Evolutionary conservation across 1,140 invertebrate genomes (phyloP), one percentile per base, ranked within the genome.

Genomic region (Bicyclus anynana): DNA sequence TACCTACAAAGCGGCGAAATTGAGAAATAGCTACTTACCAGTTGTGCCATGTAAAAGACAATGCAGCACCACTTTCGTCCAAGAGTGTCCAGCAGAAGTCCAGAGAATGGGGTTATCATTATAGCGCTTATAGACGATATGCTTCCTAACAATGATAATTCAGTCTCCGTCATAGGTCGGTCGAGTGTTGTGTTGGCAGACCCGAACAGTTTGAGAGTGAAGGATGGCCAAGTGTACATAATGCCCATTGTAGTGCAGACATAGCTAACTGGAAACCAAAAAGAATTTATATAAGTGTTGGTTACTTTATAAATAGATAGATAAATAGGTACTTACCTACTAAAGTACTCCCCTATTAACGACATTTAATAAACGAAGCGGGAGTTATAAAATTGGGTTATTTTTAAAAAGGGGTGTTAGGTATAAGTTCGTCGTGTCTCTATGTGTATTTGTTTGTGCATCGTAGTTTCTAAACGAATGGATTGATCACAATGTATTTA

Each of bases 181-280:
- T 74, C 23, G 0, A 87, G 62, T 0, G 79, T 75, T 0, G 81
- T 84, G 50, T 76, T 73, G 0, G 44, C 13, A 0, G 81, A 82
- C n/a, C 52, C 59, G 53, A 87, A 87, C 16, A 80, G 56, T 1
- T 46, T 54, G 0, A 74, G 35, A 0, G 74, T 81, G 0, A 70
- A 83, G 0, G 81, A 81, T 10, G 83, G 79, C 80, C 80, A 84
- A 0, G 77, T 62, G 29, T 66, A 81, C 38, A 79, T 65, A 0
- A 82, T 35, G 0, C 77, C 75, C 46, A 79, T 62, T 7, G 59
- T 70, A 12, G 77, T 27, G 14, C 72, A 72, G n/a, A 76, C 26
- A 29, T 59, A 79, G 55, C 75, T 70, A 20, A 80, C 83, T 86
- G 71, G 40, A 74, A 72, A 21, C 1, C 2, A 20, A 12, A 0